Conservation (phyloP, 2,113 vertebrate genomes). For the Otus sunia region DNA sequence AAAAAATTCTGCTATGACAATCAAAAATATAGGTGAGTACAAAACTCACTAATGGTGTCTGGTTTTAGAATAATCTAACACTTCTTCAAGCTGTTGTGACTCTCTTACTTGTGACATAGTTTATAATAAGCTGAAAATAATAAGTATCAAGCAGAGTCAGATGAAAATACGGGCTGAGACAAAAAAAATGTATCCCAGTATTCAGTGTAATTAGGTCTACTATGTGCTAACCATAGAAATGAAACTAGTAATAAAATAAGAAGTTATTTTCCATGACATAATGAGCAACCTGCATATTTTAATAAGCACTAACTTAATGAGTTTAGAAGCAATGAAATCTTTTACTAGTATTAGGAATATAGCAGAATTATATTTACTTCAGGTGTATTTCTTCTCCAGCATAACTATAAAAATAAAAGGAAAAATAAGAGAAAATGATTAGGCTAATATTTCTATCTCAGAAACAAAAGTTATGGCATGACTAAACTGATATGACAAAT, state of each 20-base stretch:
- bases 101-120: neutral
- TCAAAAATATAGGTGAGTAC: neutral
- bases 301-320: constrained; percentile 20
- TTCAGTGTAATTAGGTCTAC: constrained; percentile 6
- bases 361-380: constrained; percentile 4
- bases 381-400: neutral
- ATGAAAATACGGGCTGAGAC: neutral
- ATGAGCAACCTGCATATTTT: constrained; percentile 6
- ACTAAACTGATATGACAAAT: neutral
- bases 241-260: neutral
- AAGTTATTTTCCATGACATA: constrained; percentile 7
- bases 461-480: neutral
- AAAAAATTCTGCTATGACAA: neutral
- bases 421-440: neutral
- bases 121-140: constrained; percentile 20
- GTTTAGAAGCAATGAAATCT: neutral
- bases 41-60: neutral
- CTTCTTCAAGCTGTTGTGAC: neutral
- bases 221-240: neutral
- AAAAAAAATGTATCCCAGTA: neutral
- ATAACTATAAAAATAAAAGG: neutral
- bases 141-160: constrained; percentile 1
- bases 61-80: neutral
- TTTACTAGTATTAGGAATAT: neutral
- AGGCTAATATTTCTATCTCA: neutral